Conservation (phyloP, 2,888 invertebrate species). For the Archips crataeganus region DNA sequence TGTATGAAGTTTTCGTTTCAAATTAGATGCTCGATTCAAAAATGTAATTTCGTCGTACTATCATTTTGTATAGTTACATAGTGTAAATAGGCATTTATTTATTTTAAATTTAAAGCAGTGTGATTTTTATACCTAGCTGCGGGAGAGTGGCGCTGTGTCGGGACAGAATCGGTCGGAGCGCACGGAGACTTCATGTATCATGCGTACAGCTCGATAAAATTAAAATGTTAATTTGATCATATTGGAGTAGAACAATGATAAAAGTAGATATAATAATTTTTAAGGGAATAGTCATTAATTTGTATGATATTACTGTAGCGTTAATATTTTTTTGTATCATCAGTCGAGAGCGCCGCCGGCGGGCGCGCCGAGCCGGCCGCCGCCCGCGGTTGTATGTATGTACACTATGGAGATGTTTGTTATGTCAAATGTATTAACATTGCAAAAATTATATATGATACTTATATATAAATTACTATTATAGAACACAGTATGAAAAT, state of each 20-base stretch:
- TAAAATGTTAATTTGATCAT: slow-evolving; percentile 76
- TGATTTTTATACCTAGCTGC: slow-evolving; percentile 84
- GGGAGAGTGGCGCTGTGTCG: slow-evolving; percentile 76
- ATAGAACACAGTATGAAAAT: slow-evolving; percentile 85
- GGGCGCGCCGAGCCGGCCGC: slow-evolving; percentile 64
- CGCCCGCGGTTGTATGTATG: slow-evolving; percentile 74
- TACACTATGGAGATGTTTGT: slow-evolving; percentile 84
- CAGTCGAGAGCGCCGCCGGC: slow-evolving; percentile 59
- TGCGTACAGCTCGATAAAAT: slow-evolving; percentile 73
- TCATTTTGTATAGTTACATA: slow-evolving; percentile 86
- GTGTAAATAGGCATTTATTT: slow-evolving; percentile 87
- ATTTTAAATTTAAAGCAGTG: slow-evolving; percentile 85
- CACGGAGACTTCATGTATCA: slow-evolving; percentile 73
- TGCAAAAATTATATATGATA: slow-evolving; percentile 85
- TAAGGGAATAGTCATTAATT: slow-evolving; percentile 86
- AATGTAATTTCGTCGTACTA: slow-evolving; percentile 83
- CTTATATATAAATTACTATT: slow-evolving; percentile 85
- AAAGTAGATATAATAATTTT: slow-evolving; percentile 83
- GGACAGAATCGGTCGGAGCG: slow-evolving; percentile 75
- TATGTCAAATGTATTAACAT: slow-evolving; percentile 86
- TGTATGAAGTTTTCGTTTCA: slow-evolving; percentile 76
- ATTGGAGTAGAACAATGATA: slow-evolving; percentile 84
- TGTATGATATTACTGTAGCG: slow-evolving; percentile 86
- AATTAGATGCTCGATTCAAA: slow-evolving; percentile 81
- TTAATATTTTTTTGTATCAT: slow-evolving; percentile 82